phyloP scores from a whole-genome alignment of 2,888 invertebrate species.

The Pollenia griseotomentosa region DNA sequence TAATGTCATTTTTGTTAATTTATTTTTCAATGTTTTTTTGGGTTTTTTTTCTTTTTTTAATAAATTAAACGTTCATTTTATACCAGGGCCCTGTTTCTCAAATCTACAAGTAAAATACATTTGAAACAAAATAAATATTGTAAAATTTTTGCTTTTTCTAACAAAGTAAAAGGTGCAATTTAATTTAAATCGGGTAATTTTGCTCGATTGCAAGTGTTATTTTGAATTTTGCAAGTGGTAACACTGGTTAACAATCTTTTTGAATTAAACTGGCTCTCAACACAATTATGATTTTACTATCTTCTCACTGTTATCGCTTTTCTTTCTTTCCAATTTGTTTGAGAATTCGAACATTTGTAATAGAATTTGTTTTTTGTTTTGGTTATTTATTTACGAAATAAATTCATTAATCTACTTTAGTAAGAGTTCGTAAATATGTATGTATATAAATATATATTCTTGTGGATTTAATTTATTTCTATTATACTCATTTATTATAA shows the following conservation, averaged over 20 bases:
- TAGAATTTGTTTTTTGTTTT: slow-evolving; percentile 10
- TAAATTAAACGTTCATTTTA: too few species aligned
- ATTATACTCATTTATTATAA: slow-evolving; percentile 13
- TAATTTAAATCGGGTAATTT: too few species aligned
- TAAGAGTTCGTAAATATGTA: slow-evolving; percentile 10
- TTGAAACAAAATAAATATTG: too few species aligned
- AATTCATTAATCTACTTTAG: slow-evolving; percentile 5
- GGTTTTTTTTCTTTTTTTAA: too few species aligned
- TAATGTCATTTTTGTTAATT: too few species aligned
- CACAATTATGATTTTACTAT: slow-evolving; percentile 61
- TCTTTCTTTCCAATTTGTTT: slow-evolving; percentile 57
- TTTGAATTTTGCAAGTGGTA: too few species aligned
- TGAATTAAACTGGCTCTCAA: slow-evolving; percentile 20
- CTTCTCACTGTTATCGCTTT: slow-evolving; percentile 52
- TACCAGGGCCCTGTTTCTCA: too few species aligned
- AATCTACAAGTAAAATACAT: too few species aligned
- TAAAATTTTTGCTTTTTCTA: too few species aligned
- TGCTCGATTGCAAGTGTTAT: not conserved
- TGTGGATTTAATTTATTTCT: slow-evolving; percentile 24
- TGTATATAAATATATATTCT: not conserved
- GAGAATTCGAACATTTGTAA: not conserved
- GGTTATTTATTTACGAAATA: not conserved
- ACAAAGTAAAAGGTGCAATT: too few species aligned
- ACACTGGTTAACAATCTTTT: not conserved
- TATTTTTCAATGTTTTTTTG: too few species aligned